Evolutionary conservation across 2,888 invertebrate genomes (phyloP).

Genomic region (Zelleria hepariella): DNA sequence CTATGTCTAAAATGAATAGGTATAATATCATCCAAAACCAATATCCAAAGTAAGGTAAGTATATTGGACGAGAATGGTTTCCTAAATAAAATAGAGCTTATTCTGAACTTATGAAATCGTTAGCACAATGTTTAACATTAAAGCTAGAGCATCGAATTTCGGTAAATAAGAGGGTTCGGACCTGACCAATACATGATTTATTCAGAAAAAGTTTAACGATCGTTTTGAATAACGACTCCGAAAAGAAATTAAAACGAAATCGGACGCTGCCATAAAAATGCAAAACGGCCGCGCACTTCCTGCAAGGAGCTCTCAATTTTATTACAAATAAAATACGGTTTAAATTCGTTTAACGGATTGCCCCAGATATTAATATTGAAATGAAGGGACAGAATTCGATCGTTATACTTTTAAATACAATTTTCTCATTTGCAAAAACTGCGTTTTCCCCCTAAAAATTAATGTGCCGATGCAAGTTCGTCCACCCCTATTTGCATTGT

Average conservation of each 20-base stretch:
- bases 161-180: no score
- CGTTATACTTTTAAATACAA: constrained; percentile 65
- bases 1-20: no score
- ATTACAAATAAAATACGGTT: constrained; percentile 18
- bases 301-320: constrained; percentile 24
- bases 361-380: constrained; percentile 55
- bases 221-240: constrained; percentile 22
- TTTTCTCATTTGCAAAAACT: constrained; percentile 60
- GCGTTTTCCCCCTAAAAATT: constrained; percentile 64
- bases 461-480: constrained; percentile 43
- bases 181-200: no score
- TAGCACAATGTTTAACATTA: no score
- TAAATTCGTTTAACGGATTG: constrained; percentile 20
- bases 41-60: no score
- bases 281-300: constrained; percentile 20
- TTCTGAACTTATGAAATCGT: no score
- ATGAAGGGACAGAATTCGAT: constrained; percentile 46
- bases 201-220: constrained; percentile 1
- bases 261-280: constrained; percentile 31
- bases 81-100: no score
- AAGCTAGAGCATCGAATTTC: no score
- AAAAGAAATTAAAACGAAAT: constrained; percentile 34
- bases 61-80: no score
- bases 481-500: constrained; percentile 69
- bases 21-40: no score